Base-by-base conservation (phyloP, 2,797 vertebrate species). In the Aphelocoma californica region DNA sequence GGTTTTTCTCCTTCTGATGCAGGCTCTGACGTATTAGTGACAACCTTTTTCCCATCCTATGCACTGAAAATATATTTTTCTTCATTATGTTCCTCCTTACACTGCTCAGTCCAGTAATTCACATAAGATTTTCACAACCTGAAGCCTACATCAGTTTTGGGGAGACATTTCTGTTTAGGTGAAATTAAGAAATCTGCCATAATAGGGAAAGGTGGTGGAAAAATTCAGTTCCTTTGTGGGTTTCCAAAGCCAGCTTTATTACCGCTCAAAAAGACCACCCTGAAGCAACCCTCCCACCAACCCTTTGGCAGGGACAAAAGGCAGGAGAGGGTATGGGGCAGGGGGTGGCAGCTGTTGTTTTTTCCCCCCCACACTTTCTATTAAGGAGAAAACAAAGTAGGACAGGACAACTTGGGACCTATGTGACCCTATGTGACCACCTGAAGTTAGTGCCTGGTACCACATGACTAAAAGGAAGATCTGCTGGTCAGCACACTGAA, bases 381-480 rank as follows among this genome's bases (percentile, higher is more conserved):
- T 75, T 75, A 86, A 91, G 86, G 95, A 75, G 66, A 88, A 96
- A 95, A 77, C 78, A 66, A 86, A 95, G 77, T 0, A 65, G 82
- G 86, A 69, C 38, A 9, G 26, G 66, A 23, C 42, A 66, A 79
- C 47, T 90, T 57, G 90, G 14, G 40, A 40, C 40, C 40, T 40
- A 40, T 40, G 40, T 40, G 14, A 40, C 40, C 40, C 40, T 40
- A 5, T 7, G 14, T 10, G 24, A n/a, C 6, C 87, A 45, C 45
- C 14, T 21, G 1, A 53, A 57, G 64, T 40, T 7, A 38, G 60
- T 12, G 81, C 66, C 42, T 2, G 26, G 26, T 11, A 28, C 8
- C 26, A 32, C 23, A 25, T 29, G 74, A 92, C 74, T 92, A 11
- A 89, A 93, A 94, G 29, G 61, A 66, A 81, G 86, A 87, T 19